phyloP scores from a whole-genome alignment of 2,888 invertebrate species.

The Octonoba sinensis region DNA sequence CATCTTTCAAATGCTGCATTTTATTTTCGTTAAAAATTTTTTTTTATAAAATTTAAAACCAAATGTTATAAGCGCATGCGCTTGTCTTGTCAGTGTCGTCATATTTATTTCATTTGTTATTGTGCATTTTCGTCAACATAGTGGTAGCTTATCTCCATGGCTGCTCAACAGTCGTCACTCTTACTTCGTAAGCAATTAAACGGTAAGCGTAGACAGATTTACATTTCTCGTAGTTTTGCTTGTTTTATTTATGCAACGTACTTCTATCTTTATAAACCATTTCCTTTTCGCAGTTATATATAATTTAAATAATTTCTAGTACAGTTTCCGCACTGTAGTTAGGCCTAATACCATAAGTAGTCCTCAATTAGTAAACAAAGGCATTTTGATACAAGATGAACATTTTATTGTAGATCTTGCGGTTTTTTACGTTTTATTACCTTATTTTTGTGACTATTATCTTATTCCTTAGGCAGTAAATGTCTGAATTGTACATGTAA shows the following conservation, averaged over 20 bases:
- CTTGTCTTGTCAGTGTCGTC: constrained; percentile 9
- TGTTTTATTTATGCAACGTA: background rate
- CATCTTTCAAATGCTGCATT: no score
- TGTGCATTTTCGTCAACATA: constrained; percentile 40
- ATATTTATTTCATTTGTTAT: constrained; percentile 54
- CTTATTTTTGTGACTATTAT: no score
- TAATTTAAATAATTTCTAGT: background rate
- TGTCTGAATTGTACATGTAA: no score
- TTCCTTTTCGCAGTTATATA: no score
- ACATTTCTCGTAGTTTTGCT: background rate
- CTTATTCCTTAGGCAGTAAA: no score
- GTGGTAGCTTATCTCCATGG: constrained; percentile 61
- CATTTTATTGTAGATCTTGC: background rate
- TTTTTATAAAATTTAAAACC: background rate
- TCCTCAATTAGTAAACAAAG: constrained; percentile 38
- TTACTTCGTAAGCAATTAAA: constrained; percentile 95
- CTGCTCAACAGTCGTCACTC: constrained; percentile 84
- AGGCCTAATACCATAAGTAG: constrained; percentile 39
- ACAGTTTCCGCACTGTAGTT: background rate
- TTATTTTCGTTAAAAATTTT: background rate
- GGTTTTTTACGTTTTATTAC: no score
- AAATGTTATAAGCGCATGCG: constrained; percentile 45
- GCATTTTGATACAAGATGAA: background rate
- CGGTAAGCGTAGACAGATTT: constrained; percentile 76
- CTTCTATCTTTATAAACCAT: no score